Base-by-base conservation (phyloP, 1,140 invertebrate genomes). In the Macrobrachium nipponense region DNA sequence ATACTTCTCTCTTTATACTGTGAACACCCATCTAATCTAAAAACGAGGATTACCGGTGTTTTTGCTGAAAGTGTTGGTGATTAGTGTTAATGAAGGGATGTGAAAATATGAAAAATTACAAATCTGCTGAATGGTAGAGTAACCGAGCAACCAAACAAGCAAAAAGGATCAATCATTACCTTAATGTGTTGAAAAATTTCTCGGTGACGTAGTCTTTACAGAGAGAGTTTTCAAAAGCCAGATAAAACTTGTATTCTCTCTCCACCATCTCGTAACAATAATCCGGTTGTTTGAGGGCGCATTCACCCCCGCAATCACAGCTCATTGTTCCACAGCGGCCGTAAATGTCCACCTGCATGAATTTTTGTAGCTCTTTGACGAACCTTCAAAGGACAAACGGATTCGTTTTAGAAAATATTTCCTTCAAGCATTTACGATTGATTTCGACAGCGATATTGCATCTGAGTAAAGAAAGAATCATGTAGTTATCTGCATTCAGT, bases 341-440 rank as follows among this genome's bases (percentile, higher is more conserved):
- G 88, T 92, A 94, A 51, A 93, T 91, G 87, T 94, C 93, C 18
- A 94, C 92, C 20, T 89, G 76, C 20, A 94, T 91, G 81, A 91
- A 90, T 75, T 92, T 90, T 17, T 90, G 72, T 5, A 94, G 89
- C 86, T 92, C 90, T 60, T 89, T 78, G 0, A 92, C 92, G 86
- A 91, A 93, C 18, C 89, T 77, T 59, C 8, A n/a, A 66, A 66
- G 7, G 23, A 66, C 64, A 66, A 66, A 66, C 4, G 15, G 18
- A 66, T 20, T 23, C 5, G 6, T 66, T 66, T 20, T 17, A 66
- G 64, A 20, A 66, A 36, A 36, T 36, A 36, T 2, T 2, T 36
- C 4, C 27, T 36, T 36, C 27, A 36, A 36, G 27, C 1, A 36
- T 4, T 36, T 36, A 36, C 27, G n/a, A n/a, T n/a, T n/a, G n/a